Conservation (phyloP, 2,113 vertebrate species). For the Anarrhichthys ocellatus region DNA sequence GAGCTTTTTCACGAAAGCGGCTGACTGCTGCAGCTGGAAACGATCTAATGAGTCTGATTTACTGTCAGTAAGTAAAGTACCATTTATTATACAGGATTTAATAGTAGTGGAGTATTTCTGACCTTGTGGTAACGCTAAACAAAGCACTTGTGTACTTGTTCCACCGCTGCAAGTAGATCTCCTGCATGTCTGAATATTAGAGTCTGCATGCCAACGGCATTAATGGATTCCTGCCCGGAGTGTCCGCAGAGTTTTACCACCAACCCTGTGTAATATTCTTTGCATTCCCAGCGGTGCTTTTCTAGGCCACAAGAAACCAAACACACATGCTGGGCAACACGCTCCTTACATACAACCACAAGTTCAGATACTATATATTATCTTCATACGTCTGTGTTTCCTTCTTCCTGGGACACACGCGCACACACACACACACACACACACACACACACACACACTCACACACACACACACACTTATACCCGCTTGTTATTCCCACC, state of each 20-base stretch:
- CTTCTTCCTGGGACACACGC: constrained; percentile 4
- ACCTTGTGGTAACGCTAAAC: background rate
- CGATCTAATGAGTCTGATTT: background rate
- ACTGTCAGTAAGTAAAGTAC: background rate
- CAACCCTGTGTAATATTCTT: constrained; percentile 51
- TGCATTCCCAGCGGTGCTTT: constrained; percentile 47
- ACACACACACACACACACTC: background rate
- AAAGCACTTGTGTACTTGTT: background rate
- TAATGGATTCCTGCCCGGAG: constrained; percentile 38
- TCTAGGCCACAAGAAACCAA: constrained; percentile 60
- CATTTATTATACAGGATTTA: background rate
- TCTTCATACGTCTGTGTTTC: constrained; percentile 8
- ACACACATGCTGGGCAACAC: constrained; percentile 57
- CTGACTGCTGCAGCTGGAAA: background rate
- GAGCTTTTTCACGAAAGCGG: background rate
- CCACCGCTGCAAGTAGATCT: constrained; percentile 9
- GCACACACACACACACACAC: background rate
- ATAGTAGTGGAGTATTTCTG: background rate
- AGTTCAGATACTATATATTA: constrained; percentile 30
- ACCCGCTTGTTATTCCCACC: constrained; percentile 12
- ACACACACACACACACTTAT: background rate
- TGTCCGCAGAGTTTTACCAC: constrained; percentile 43
- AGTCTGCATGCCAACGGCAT: constrained; percentile 26
- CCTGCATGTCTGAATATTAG: constrained; percentile 6
- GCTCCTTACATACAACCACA: constrained; percentile 48